phyloP scores from a whole-genome alignment of 2,797 vertebrate genomes.

The Uromys caudimaculatus region DNA sequence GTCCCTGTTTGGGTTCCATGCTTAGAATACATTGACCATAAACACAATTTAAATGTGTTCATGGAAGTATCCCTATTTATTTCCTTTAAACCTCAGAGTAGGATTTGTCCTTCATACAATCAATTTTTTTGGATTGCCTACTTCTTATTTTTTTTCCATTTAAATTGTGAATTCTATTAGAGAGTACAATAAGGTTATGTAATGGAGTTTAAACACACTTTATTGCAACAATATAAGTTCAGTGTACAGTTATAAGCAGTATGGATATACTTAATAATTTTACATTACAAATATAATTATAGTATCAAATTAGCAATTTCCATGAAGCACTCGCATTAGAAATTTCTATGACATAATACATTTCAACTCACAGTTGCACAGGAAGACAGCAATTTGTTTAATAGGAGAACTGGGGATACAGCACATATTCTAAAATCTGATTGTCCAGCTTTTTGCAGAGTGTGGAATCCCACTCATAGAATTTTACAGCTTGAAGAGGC shows the following conservation, averaged over 20 bases:
- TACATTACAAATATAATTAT: conserved; percentile 86
- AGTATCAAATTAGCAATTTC: conserved; percentile 87
- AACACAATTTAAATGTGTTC: conserved; percentile 70
- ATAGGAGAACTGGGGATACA: conserved; percentile 75
- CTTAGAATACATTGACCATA: conserved; percentile 43
- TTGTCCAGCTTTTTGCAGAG: conserved; percentile 72
- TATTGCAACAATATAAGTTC: conserved; percentile 86
- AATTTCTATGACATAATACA: conserved; percentile 73
- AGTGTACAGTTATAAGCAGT: conserved; percentile 84
- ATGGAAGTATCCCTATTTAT: conserved; percentile 48
- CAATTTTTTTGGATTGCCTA: conserved; percentile 52
- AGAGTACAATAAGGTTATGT: conserved; percentile 83
- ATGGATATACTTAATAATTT: conserved; percentile 86
- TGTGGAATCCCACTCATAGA: conserved; percentile 64
- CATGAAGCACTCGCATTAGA: conserved; percentile 84
- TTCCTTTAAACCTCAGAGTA: conserved; percentile 71
- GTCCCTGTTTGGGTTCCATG: conserved; percentile 44
- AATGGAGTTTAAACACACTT: conserved; percentile 86
- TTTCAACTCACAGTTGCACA: conserved; percentile 81
- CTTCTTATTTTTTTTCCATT: conserved; percentile 74
- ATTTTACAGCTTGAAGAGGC: conserved; percentile 65
- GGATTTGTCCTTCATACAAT: conserved; percentile 57
- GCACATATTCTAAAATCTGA: conserved; percentile 75
- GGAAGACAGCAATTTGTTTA: conserved; percentile 79
- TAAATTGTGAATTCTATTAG: conserved; percentile 84